Evolutionary conservation across 2,113 vertebrate species (phyloP).

Genomic region (Corythornis vintsioides): DNA sequence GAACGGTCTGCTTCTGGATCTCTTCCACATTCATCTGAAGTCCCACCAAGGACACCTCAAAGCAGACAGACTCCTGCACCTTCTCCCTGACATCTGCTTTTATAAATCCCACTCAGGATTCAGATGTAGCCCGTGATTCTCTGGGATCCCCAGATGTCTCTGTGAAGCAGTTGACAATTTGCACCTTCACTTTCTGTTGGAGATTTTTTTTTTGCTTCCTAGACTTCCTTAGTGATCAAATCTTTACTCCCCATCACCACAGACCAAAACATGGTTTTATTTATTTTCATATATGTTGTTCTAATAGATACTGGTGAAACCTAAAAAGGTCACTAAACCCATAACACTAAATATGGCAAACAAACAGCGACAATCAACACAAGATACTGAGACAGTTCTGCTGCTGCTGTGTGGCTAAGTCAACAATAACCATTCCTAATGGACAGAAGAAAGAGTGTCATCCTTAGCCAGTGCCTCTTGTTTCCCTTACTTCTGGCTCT

Average conservation of each 20-base stretch:
- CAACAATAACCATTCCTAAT: too few species aligned
- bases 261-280: neutral
- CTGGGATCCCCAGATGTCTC: neutral
- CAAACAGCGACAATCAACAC: neutral
- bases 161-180: neutral
- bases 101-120: neutral
- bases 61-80: neutral
- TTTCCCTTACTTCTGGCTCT: neutral
- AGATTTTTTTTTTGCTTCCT: neutral
- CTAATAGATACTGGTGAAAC: neutral
- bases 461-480: accelerated
- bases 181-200: neutral
- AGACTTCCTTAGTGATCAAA: neutral
- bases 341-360: accelerated
- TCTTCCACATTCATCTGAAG: neutral
- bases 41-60: neutral
- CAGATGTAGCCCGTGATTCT: neutral
- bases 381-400: neutral
- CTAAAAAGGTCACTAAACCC: neutral
- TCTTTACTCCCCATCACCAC: neutral
- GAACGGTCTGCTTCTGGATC: accelerated
- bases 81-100: neutral
- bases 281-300: neutral
- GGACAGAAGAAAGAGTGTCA: neutral
- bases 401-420: neutral